Base-by-base conservation (phyloP, 2,888 invertebrate species). In the Callyntrura sp. region DNA sequence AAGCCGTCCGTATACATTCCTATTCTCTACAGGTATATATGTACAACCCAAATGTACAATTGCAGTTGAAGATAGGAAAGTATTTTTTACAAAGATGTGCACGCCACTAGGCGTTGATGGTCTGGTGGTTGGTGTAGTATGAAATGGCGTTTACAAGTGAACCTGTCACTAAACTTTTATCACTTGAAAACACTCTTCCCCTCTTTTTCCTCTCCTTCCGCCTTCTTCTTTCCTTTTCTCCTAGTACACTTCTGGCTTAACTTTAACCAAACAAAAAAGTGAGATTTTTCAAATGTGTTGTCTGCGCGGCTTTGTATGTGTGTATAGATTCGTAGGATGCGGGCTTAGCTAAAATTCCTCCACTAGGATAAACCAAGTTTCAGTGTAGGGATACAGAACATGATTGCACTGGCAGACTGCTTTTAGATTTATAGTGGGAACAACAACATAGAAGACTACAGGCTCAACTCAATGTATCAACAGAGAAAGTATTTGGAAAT, bases 111-210 rank as follows among this genome's bases (percentile, higher is more conserved):
- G 20, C 70, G 45, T 43, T n/a, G 70, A n/a, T 17, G 70, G 76
- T 51, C 20, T 76, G 28, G n/a, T 14, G 55, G 55, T 14, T 70
- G 70, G 5, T 76, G 14, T 17, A 9, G 76, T 55, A 48, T 35
- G 65, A 48, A 65, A 48, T 65, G 65, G 65, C 51, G 43, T 28
- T 57, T 45, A 81, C 60, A 82, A 82, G 82, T 82, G 82, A 82
- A 65, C 85, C 73, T 70, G 73, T 85, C 85, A 57, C 73, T 65
- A 68, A 87, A 68, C 79, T 87, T 87, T 87, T 87, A 87, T 87
- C 86, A 81, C 86, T 87, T 81, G 68, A 79, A 87, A 81, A 87
- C 86, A 87, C 79, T 78, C 84, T 62, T 62, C 12, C 17, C 28
- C 17, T 12, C 23, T 60, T 48, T 60, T 81, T 28, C 17, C 60